phyloP scores from a whole-genome alignment of 1,140 invertebrate species.

The Potamilus streckersoni region DNA sequence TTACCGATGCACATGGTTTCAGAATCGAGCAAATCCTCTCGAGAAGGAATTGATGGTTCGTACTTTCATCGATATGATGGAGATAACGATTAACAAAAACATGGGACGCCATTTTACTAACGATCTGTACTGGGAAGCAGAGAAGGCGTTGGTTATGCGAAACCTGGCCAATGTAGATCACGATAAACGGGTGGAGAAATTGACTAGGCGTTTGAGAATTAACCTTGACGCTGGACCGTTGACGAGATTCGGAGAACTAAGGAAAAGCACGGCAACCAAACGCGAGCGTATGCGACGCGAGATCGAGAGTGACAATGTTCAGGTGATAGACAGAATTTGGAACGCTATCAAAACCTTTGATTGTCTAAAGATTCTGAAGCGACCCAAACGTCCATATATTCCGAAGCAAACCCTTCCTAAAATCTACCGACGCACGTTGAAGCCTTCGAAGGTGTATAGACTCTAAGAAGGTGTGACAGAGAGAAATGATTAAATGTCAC shows the following conservation, averaged over 20 bases:
- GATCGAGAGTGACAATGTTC: slow-evolving; percentile 21
- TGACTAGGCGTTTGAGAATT: slow-evolving; percentile 17
- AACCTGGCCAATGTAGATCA: slow-evolving; percentile 17
- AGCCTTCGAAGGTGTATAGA: too few species aligned
- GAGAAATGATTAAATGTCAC: too few species aligned
- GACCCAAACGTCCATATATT: slow-evolving; percentile 10
- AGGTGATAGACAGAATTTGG: slow-evolving; percentile 28
- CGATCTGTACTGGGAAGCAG: slow-evolving; percentile 27
- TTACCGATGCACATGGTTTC: slow-evolving; percentile 29
- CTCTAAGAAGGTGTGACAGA: too few species aligned
- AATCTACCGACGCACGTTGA: too few species aligned
- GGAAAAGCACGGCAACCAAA: slow-evolving; percentile 15
- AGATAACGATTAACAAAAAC: slow-evolving; percentile 24
- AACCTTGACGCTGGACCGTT: slow-evolving; percentile 26
- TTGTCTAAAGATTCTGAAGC: slow-evolving; percentile 22
- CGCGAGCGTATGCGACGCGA: slow-evolving; percentile 24
- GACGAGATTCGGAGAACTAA: slow-evolving; percentile 19
- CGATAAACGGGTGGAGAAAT: slow-evolving; percentile 18
- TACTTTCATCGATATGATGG: slow-evolving; percentile 29
- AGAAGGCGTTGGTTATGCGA: slow-evolving; percentile 26
- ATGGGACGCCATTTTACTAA: slow-evolving; percentile 28
- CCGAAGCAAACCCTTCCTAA: too few species aligned
- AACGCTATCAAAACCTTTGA: slow-evolving; percentile 27
- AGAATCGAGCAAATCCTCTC: slow-evolving; percentile 22
- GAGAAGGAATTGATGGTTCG: slow-evolving; percentile 33